Conservation (phyloP, 2,113 vertebrate species). For the Budorcas taxicolor region DNA sequence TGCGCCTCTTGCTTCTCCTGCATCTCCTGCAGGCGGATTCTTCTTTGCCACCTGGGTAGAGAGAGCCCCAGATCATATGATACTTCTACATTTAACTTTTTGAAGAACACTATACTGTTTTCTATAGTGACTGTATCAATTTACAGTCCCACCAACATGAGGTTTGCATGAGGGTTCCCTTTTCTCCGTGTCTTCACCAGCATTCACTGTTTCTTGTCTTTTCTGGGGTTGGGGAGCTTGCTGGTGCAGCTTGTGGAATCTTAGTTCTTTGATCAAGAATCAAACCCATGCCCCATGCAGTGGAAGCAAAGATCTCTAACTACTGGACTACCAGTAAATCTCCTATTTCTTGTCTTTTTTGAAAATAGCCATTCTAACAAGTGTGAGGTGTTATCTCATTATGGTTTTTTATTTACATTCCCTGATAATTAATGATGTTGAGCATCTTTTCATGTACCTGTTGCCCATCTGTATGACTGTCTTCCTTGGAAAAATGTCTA, state of each 20-base stretch:
- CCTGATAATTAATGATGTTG: neutral
- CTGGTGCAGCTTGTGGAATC: neutral
- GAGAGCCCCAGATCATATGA: neutral
- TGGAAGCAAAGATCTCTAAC: neutral
- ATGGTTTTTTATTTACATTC: neutral
- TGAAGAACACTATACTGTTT: neutral
- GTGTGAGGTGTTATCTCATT: neutral
- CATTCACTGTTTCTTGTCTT: neutral
- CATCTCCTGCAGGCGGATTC: neutral
- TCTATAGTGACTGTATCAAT: neutral
- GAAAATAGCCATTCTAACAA: neutral
- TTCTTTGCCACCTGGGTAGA: neutral
- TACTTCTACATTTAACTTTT: neutral
- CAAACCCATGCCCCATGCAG: neutral
- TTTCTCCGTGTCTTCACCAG: neutral
- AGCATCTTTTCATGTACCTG: neutral
- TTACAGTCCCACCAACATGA: neutral
- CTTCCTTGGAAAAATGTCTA: neutral
- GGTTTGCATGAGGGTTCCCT: neutral
- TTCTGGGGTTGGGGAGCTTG: neutral
- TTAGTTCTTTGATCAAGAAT: neutral
- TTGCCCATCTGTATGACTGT: neutral
- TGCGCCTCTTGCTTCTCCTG: neutral
- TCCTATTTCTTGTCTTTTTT: neutral
- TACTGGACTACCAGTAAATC: neutral